Conservation (phyloP, 2,797 vertebrate genomes). For the Cyclura pinguis region DNA sequence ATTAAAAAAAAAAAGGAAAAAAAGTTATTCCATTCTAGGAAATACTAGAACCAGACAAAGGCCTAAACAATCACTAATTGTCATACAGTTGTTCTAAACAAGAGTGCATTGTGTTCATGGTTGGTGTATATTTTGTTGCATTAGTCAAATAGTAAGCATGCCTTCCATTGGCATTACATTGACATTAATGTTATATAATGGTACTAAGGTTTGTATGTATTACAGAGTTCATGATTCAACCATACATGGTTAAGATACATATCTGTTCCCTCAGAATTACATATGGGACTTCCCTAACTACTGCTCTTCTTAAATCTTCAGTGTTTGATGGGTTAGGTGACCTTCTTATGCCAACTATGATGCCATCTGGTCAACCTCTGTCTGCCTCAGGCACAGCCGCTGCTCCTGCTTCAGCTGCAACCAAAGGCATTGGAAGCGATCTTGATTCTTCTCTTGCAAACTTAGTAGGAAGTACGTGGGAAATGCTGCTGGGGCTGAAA, state of each 20-base stretch:
- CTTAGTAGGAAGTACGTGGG: conserved; percentile 95
- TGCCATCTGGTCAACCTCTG: conserved; percentile 87
- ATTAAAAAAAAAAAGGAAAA: not conserved
- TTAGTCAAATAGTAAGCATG: conserved; percentile 61
- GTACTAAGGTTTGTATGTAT: conserved; percentile 52
- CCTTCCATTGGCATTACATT: conserved; percentile 69
- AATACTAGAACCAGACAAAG: too few relatives aligned
- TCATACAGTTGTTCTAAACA: conserved; percentile 27
- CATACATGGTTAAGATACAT: not conserved
- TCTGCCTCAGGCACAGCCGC: conserved; percentile 80
- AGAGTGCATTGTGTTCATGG: conserved; percentile 41
- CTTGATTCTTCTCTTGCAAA: conserved; percentile 96
- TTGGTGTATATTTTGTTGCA: conserved; percentile 51
- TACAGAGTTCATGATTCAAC: conserved; percentile 35
- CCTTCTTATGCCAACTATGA: conserved; percentile 95
- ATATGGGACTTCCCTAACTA: conserved; percentile 44
- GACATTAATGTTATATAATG: conserved; percentile 61
- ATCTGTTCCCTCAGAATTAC: not conserved
- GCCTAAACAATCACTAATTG: not conserved
- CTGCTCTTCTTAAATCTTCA: conserved; percentile 75
- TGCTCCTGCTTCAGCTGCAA: conserved; percentile 78
- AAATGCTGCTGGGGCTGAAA: conserved; percentile 13
- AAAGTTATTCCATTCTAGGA: too few relatives aligned
- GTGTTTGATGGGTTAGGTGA: conserved; percentile 97
- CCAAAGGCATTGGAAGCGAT: conserved; percentile 92